Percentiles rank a stretch among this genome's conserved stretches.
Conservation (phyloP, 2,797 vertebrate species). For the Buceros bicornis region DNA sequence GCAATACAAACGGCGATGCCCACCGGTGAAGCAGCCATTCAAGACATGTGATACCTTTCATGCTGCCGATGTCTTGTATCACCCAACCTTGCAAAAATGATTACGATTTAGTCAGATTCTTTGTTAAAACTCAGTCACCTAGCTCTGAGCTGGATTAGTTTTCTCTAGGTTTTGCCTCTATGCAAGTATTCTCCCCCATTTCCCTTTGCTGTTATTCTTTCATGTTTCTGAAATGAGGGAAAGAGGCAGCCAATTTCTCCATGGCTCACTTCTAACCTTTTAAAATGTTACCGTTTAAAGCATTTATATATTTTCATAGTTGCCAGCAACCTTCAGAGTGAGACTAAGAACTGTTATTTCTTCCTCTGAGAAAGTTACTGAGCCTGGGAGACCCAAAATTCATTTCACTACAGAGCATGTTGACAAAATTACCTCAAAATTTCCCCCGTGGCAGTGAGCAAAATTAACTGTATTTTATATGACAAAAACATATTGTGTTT, state of each 20-base stretch:
- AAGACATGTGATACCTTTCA: neutral
- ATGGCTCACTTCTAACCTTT: slow-evolving; percentile 48
- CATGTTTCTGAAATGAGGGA: slow-evolving; percentile 7
- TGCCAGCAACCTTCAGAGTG: slow-evolving; percentile 28
- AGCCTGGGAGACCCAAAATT: slow-evolving; percentile 31
- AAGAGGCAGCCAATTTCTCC: slow-evolving; percentile 34
- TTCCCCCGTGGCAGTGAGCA: slow-evolving; percentile 35
- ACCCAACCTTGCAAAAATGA: neutral
- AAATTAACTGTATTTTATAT: slow-evolving; percentile 67
- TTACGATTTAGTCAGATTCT: neutral
- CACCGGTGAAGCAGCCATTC: neutral
- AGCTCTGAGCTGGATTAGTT: neutral
- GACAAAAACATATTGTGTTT: slow-evolving; percentile 36
- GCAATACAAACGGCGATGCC: neutral
- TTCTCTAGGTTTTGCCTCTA: neutral
- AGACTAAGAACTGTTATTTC: slow-evolving; percentile 47
- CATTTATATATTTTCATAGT: slow-evolving; percentile 25
- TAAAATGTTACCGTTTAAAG: slow-evolving; percentile 5
- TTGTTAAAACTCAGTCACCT: neutral
- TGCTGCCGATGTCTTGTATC: neutral
- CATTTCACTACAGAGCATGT: slow-evolving; percentile 50
- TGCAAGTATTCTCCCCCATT: neutral
- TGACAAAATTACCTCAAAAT: slow-evolving; percentile 63
- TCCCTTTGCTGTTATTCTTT: neutral
- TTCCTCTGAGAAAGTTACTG: neutral